phyloP scores from a whole-genome alignment of 1,140 invertebrate species.

The Pachyrhynchus sulphureomaculatus region DNA sequence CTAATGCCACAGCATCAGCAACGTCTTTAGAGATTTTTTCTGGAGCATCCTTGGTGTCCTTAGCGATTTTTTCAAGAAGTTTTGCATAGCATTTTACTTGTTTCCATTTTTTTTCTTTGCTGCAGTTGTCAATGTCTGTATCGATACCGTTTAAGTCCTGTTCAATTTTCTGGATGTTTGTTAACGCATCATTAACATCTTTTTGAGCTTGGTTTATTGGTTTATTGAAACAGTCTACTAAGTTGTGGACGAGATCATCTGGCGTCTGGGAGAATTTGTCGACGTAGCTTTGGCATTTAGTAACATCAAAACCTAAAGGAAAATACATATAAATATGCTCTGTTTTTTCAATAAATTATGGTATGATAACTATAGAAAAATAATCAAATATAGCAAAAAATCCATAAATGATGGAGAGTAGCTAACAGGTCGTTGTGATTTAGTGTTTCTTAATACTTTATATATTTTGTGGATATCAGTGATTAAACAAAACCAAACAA shows the following conservation, averaged over 20 bases:
- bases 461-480: too few species aligned
- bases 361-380: too few species aligned
- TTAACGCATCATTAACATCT: conserved; percentile 1
- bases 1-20: neutral
- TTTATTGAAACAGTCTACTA: conserved; percentile 2
- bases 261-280: conserved; percentile 10
- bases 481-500: too few species aligned
- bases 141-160: conserved; percentile 5
- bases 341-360: too few species aligned
- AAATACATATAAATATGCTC: too few species aligned
- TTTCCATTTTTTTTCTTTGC: neutral
- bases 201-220: conserved; percentile 6
- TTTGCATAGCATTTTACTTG: conserved; percentile 20
- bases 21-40: conserved; percentile 14
- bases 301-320: conserved; percentile 10
- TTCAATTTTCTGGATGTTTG: conserved; percentile 10
- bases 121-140: conserved; percentile 14
- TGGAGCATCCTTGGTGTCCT: conserved; percentile 8
- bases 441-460: too few species aligned
- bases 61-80: conserved; percentile 5
- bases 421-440: too few species aligned
- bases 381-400: too few species aligned
- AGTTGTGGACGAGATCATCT: conserved; percentile 3
- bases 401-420: too few species aligned
- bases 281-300: conserved; percentile 4